Evolutionary conservation across 2,113 vertebrate species (phyloP).

Genomic region (Trematomus loennbergii): DNA sequence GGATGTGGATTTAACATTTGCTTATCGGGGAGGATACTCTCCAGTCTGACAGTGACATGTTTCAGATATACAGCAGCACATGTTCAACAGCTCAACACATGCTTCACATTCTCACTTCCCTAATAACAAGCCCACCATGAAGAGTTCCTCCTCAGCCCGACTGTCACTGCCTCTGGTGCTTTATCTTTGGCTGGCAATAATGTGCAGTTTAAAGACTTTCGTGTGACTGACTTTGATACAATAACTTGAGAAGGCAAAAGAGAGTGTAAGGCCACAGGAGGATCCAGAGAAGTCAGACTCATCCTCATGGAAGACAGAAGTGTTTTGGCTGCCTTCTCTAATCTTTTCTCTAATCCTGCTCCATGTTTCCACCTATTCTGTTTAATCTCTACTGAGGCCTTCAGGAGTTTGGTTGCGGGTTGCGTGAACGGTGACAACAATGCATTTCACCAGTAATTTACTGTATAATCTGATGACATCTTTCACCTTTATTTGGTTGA

Average conservation of each 20-base stretch:
- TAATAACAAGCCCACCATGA: slow-evolving; percentile 50
- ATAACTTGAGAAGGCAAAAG: slow-evolving; percentile 14
- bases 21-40: slow-evolving; percentile 7
- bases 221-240: slow-evolving; percentile 23
- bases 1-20: slow-evolving; percentile 17
- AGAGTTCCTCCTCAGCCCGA: slow-evolving; percentile 7
- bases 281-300: slow-evolving; percentile 4
- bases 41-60: slow-evolving; percentile 6
- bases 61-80: slow-evolving; percentile 6
- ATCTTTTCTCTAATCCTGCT: slow-evolving; percentile 37
- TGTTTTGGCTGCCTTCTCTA: slow-evolving; percentile 22
- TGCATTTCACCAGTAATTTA: neutral
- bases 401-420: neutral
- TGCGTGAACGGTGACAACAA: neutral
- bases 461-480: slow-evolving; percentile 7
- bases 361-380: slow-evolving; percentile 25
- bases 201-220: slow-evolving; percentile 42
- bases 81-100: slow-evolving; percentile 10
- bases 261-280: slow-evolving; percentile 17
- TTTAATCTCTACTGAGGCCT: slow-evolving; percentile 23
- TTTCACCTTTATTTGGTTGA: neutral
- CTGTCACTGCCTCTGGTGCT: slow-evolving; percentile 31
- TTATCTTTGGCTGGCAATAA: slow-evolving; percentile 29
- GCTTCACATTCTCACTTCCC: slow-evolving; percentile 27
- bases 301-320: neutral